Base-by-base conservation (phyloP, 2,888 invertebrate genomes). In the Xanthia icteritia region DNA sequence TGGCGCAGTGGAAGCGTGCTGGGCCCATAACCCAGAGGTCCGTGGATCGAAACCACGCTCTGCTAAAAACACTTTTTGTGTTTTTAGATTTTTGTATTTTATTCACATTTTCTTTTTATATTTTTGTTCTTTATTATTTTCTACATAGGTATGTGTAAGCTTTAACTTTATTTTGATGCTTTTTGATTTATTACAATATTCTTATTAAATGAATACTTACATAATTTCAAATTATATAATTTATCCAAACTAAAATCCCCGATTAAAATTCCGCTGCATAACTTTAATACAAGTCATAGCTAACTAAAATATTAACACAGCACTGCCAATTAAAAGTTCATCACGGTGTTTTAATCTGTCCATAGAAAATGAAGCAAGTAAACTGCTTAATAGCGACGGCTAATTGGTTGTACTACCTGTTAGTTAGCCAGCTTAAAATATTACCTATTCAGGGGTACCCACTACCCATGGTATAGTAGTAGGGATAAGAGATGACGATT, bases 1-100 rank as follows among this genome's bases (percentile, higher is more conserved):
- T 98, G 97, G 97, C 97, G 98, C 98, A 98, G 97, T 97, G 98
- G 98, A 97, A 97, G 97, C 98, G 98, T 98, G 98, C 97, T 98
- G 97, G 98, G 97, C 98, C 98, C 97, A 98, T 98, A 98, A 98
- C 98, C 97, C 98, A 98, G 98, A 98, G 98, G 98, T 98, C 98
- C 98, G 98, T 98, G 98, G 98, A 98, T 98, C 98, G 98, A 98
- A 98, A 98, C 98, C 98, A 98, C 97, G 98, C 97, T 97, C 97
- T 97, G 97, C 97, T 97, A 97, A 42, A 71, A 76, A 39, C 5
- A 9, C 45, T 84, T 89, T 91, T 91, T 90, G 87, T 69, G 5
- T 54, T 84, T 88, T 87, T 67, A 76, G 77, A 60, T 51, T 61
- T 76, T 76, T 69, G 20, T 27, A 77, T 77, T 76, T 63, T 54